Base-by-base conservation (phyloP, 2,888 invertebrate genomes). In the Eudiplozoon nipponicum region DNA sequence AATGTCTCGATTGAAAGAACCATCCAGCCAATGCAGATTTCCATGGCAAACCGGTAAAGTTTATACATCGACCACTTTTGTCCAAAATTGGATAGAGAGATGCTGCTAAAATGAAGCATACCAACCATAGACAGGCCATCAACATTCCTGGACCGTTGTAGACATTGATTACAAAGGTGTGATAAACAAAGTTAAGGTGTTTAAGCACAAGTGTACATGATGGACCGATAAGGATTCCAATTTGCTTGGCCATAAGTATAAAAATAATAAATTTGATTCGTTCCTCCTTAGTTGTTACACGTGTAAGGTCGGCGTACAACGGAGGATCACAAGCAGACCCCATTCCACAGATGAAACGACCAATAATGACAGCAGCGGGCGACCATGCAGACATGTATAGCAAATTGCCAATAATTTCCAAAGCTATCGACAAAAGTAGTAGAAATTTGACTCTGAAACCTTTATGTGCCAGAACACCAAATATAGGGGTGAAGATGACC, bases 401-500 rank as follows among this genome's bases (percentile, higher is more conserved):
- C 11, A 39, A 20, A 9, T 39, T 39, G 15, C 39, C 39, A 21
- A 41, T 40, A 3, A 39, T 21, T 41, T 39, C 39, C 21, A 39
- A 9, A 11, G 40, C 40, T 21, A 42, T 39, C 11, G 40, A 18
- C 3, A 39, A 13, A 11, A 39, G 18, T n/a, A 39, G 3, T 13
- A 39, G 39, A 15, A 21, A 15, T 39, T 39, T 39, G 18, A 39
- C 21, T 3, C 41, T 13, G 22, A 39, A 22, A 15, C 38, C 22
- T 17, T 7, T 40, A 7, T 22, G 17, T 9, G 39, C 38, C 20
- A 39, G 19, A 21, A 13, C 19, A 11, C 39, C 50, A 23, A 61
- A 45, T 11, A 60, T 51, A 3, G 56, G 58, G 13, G 58, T 51
- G 22, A 61, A 45, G 43, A 59, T 58, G 50, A 54, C 61, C 0